These are phyloP conservation scores for Diadumene lineata DNA, from an alignment of 92 coral and sea anemone genomes.

Conservation along the genomic window DNA sequence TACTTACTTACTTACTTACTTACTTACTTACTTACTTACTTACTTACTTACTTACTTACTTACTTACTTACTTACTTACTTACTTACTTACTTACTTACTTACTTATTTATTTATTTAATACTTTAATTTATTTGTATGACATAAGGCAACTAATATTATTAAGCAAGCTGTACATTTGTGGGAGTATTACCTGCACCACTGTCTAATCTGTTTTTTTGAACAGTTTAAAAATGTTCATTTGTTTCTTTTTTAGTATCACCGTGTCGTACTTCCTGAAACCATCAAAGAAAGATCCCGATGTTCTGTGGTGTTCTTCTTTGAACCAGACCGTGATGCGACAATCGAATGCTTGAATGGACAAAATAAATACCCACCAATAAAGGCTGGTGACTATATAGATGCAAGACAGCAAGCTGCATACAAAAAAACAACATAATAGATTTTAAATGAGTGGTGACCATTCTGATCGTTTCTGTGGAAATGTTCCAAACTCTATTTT, in stretches of 20 bases:
- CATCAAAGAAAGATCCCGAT: slow-evolving; percentile 39
- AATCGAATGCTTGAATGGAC: slow-evolving; percentile 70
- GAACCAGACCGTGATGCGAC: slow-evolving; percentile 60
- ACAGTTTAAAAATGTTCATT: neutral
- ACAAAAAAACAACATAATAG: neutral
- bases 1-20: too few species aligned
- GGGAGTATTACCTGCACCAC: neutral
- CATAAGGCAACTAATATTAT: too few species aligned
- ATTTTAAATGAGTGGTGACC: too few species aligned
- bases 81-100: too few species aligned
- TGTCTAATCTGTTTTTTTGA: neutral
- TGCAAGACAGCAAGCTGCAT: neutral
- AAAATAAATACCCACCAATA: slow-evolving; percentile 69
- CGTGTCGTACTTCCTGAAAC: slow-evolving; percentile 36
- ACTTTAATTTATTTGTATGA: too few species aligned
- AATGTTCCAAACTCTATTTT: too few species aligned
- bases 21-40: too few species aligned
- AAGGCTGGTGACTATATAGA: slow-evolving; percentile 52
- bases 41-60: too few species aligned
- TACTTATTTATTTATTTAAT: too few species aligned
- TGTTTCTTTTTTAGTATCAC: slow-evolving; percentile 25
- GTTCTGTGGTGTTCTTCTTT: slow-evolving; percentile 75
- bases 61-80: too few species aligned
- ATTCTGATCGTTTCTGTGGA: too few species aligned
- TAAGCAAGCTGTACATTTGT: neutral